phyloP scores from a whole-genome alignment of 2,797 vertebrate genomes.

The Merluccius polli region DNA sequence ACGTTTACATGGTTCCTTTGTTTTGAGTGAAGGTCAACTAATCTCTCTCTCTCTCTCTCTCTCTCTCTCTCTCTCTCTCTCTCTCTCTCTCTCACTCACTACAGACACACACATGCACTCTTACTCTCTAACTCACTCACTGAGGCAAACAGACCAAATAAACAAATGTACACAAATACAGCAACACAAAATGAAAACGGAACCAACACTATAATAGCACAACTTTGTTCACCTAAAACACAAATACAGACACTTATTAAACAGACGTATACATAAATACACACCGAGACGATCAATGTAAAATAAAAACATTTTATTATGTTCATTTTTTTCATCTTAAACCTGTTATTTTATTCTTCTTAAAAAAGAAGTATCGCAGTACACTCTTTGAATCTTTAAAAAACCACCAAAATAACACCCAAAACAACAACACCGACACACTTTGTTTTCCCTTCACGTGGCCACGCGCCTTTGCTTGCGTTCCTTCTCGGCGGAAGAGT shows the following conservation, averaged over 20 bases:
- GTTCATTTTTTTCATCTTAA: slow-evolving; percentile 64
- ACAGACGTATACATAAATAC: slow-evolving; percentile 6
- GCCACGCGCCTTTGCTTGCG: not conserved
- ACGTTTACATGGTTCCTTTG: not conserved
- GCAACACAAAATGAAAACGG: too few species aligned
- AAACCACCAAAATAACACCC: slow-evolving; percentile 71
- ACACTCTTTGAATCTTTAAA: slow-evolving; percentile 77
- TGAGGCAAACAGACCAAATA: not conserved
- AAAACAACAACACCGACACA: slow-evolving; percentile 72
- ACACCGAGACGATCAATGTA: slow-evolving; percentile 18
- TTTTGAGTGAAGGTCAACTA: not conserved
- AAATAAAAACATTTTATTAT: slow-evolving; percentile 46
- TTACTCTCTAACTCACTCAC: not conserved
- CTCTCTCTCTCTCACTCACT: not conserved
- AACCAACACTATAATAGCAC: too few species aligned
- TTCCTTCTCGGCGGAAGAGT: slow-evolving; percentile 66
- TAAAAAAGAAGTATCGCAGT: slow-evolving; percentile 73
- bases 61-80: not conserved
- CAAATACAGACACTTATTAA: not conserved
- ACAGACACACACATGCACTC: not conserved
- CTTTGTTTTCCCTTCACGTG: slow-evolving; percentile 55
- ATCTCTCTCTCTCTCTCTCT: not conserved
- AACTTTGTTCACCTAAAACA: not conserved
- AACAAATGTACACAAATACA: too few species aligned
- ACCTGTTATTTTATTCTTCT: slow-evolving; percentile 63